Evolutionary conservation across 2,113 vertebrate species (phyloP).

Genomic region (Talpa occidentalis): DNA sequence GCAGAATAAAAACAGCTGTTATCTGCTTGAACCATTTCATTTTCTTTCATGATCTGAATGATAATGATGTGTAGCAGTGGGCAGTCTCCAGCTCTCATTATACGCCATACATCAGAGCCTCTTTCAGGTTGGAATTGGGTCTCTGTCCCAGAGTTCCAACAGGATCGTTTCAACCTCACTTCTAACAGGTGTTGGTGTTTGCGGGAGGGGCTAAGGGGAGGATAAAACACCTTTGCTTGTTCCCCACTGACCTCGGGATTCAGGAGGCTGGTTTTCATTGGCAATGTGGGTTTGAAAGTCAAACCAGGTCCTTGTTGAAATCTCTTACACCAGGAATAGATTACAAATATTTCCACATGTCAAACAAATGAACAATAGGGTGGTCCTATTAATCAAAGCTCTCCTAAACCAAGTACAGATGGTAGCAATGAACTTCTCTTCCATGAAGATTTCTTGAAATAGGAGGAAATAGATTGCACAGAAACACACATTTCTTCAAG

Average conservation of each 20-base stretch:
- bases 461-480: slow-evolving; percentile 64
- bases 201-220: slow-evolving; percentile 50
- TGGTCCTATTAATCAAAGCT: slow-evolving; percentile 86
- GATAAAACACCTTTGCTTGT: slow-evolving; percentile 67
- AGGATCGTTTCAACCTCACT: slow-evolving; percentile 73
- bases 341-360: slow-evolving; percentile 82
- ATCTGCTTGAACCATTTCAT: slow-evolving; percentile 84
- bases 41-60: slow-evolving; percentile 79
- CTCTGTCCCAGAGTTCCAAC: slow-evolving; percentile 64
- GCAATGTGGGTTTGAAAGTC: slow-evolving; percentile 72
- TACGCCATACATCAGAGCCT: slow-evolving; percentile 77
- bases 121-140: slow-evolving; percentile 71
- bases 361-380: slow-evolving; percentile 80
- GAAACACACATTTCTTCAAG: slow-evolving; percentile 73
- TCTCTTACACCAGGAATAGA: slow-evolving; percentile 77
- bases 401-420: slow-evolving; percentile 84
- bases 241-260: slow-evolving; percentile 61
- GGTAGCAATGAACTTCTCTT: slow-evolving; percentile 76
- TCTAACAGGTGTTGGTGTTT: slow-evolving; percentile 78
- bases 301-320: slow-evolving; percentile 73
- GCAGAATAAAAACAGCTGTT: slow-evolving; percentile 87
- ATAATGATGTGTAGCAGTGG: slow-evolving; percentile 84
- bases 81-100: slow-evolving; percentile 75
- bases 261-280: slow-evolving; percentile 76
- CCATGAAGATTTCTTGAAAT: slow-evolving; percentile 68